Percentiles rank a stretch among this genome's conserved stretches.
These are phyloP conservation scores for Martes martes DNA, from an alignment of 2,113 vertebrate genomes.

Conservation along the genomic window DNA sequence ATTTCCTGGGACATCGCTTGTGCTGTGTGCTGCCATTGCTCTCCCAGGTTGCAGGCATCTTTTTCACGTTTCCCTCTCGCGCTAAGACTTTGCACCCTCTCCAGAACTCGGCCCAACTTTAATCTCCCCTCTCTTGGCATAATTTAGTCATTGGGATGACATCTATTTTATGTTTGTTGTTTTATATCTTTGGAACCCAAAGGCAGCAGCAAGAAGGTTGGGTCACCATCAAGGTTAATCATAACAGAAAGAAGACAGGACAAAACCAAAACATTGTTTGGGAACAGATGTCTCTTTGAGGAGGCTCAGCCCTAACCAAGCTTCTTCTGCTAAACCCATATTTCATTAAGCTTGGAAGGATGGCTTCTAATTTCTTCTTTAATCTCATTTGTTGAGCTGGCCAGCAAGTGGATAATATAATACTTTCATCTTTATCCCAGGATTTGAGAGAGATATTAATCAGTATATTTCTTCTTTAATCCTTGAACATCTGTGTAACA, in stretches of 20 bases:
- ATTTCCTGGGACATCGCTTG: not conserved
- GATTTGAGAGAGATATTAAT: slow-evolving; percentile 61
- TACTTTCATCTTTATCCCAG: slow-evolving; percentile 61
- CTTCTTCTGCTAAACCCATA: slow-evolving; percentile 67
- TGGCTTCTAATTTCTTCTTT: slow-evolving; percentile 64
- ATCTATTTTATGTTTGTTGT: slow-evolving; percentile 18
- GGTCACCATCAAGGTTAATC: slow-evolving; percentile 62
- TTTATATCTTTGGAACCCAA: slow-evolving; percentile 41
- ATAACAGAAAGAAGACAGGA: slow-evolving; percentile 3
- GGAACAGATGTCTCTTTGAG: slow-evolving; percentile 72
- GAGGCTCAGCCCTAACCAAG: slow-evolving; percentile 64
- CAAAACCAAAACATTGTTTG: slow-evolving; percentile 52
- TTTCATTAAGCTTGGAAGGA: slow-evolving; percentile 69
- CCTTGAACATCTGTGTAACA: slow-evolving; percentile 46
- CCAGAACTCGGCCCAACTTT: not conserved
- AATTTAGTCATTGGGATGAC: not conserved
- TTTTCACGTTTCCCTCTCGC: not conserved
- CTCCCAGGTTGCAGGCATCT: not conserved
- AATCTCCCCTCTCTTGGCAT: not conserved
- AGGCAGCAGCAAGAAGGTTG: slow-evolving; percentile 53
- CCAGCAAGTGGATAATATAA: slow-evolving; percentile 64
- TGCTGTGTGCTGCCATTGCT: not conserved
- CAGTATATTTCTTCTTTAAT: slow-evolving; percentile 40
- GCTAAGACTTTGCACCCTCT: not conserved
- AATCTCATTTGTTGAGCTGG: slow-evolving; percentile 76